Percentiles rank a stretch among this genome's conserved stretches.
These are phyloP conservation scores for Drosophila dunni DNA, from an alignment of 1,140 invertebrate genomes.

Conservation along the genomic window DNA sequence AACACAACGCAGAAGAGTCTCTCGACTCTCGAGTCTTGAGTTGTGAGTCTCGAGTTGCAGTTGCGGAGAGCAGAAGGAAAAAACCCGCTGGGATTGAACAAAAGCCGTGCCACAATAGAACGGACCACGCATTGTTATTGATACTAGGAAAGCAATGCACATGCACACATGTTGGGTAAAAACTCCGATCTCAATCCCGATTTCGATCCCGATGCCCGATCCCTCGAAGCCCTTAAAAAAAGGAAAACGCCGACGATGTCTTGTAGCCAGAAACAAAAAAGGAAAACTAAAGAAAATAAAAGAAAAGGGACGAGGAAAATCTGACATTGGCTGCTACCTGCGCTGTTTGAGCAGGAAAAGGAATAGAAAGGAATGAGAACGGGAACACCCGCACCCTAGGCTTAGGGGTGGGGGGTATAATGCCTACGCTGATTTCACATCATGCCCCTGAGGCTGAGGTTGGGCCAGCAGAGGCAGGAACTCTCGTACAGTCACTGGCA, in stretches of 20 bases:
- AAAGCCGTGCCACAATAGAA: slow-evolving; percentile 72
- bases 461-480: not conserved
- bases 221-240: slow-evolving; percentile 47
- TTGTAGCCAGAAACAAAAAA: slow-evolving; percentile 1
- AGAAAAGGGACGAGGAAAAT: slow-evolving; percentile 12
- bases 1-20: slow-evolving; percentile 14
- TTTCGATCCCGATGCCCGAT: slow-evolving; percentile 1
- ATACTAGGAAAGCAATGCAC: slow-evolving; percentile 74
- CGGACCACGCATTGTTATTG: slow-evolving; percentile 74
- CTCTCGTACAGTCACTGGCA: slow-evolving; percentile 61
- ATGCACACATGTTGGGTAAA: slow-evolving; percentile 37
- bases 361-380: not conserved
- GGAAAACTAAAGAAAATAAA: slow-evolving; percentile 4
- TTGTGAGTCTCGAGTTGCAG: slow-evolving; percentile 34
- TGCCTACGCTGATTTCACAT: slow-evolving; percentile 8
- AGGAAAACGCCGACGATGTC: slow-evolving; percentile 25
- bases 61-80: slow-evolving; percentile 19
- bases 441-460: slow-evolving; percentile 10
- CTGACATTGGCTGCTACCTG: slow-evolving; percentile 3
- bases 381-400: slow-evolving; percentile 12
- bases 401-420: not conserved
- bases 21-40: slow-evolving; percentile 3
- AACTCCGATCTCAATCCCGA: slow-evolving; percentile 8
- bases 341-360: not conserved
- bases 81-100: slow-evolving; percentile 73